These are phyloP conservation scores for Ploceus nigricollis DNA, from an alignment of 2,113 vertebrate genomes.

Conservation along the genomic window DNA sequence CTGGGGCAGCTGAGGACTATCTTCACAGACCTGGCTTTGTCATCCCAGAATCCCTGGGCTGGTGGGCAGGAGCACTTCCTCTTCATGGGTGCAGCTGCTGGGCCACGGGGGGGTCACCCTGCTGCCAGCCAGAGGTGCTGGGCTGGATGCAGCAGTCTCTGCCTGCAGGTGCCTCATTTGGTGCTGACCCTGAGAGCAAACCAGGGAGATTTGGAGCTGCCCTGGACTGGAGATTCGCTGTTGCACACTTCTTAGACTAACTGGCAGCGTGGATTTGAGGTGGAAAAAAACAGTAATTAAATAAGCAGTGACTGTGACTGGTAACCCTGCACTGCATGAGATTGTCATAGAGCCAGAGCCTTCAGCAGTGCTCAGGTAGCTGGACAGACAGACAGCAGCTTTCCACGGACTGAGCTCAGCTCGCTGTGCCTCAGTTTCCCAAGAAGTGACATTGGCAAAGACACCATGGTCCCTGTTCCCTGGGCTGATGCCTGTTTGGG, in stretches of 20 bases:
- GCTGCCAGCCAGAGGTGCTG: neutral
- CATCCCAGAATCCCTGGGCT: neutral
- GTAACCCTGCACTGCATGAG: neutral
- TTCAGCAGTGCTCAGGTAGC: neutral
- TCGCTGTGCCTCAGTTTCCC: neutral
- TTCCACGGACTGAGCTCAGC: neutral
- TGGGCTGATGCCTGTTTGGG: neutral
- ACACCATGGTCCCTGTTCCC: neutral
- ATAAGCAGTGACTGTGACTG: neutral
- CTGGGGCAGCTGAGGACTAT: neutral
- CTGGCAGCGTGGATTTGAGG: neutral
- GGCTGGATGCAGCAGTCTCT: neutral
- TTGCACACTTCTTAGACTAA: neutral
- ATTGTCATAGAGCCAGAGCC: neutral
- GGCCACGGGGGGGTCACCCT: rapidly evolving
- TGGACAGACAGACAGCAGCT: neutral
- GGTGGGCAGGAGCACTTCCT: neutral
- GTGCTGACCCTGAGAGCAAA: neutral
- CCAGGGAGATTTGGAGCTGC: neutral
- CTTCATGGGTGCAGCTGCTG: neutral
- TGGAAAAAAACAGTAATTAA: neutral
- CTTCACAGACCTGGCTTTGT: neutral
- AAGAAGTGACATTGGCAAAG: neutral
- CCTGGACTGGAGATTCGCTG: neutral
- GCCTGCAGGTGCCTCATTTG: neutral